Base-by-base conservation (phyloP, 2,888 invertebrate species). In the Volucella zonaria region DNA sequence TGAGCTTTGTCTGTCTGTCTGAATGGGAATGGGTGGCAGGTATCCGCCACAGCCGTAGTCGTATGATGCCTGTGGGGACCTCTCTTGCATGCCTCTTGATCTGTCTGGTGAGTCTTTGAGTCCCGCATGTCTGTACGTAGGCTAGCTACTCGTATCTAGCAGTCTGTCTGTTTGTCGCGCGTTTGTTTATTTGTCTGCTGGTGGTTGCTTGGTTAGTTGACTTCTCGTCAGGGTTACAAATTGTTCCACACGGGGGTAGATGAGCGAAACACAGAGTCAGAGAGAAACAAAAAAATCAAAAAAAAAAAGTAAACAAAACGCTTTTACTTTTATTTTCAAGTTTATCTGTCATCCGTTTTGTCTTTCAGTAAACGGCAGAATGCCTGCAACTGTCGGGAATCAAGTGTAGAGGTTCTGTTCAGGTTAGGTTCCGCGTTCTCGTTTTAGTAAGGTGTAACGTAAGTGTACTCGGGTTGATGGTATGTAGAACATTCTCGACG, bases 261-360 rank as follows among this genome's bases (percentile, higher is more conserved):
- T 31, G 31, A 31, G 6, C 31, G 6, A 31, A 31, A 31, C 4
- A 31, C 31, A 31, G 45, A 61, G 38, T 23, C 59, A 40, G 42
- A 4, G 43, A 49, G 10, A 42, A 11, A 49, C 0, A 23, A 43
- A 23, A n/a, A 61, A 45, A 52, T 40, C 51, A 18, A 49, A 43
- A 68, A 43, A n/a, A 68, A 40, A 56, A 64, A 10, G 54, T 12
- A 73, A 73, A 82, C 62, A 83, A 71, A 61, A 74, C 75, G 75
- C 75, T 85, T 85, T 81, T 81, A 77, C 81, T 81, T 85, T 85
- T 85, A 73, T 81, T 85, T 85, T 85, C 81, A 85, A 76, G 85
- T 81, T 68, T 81, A 76, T 81, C 76, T 68, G 71, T 70, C 66
- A 61, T 59, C 76, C 71, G 40, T 75, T 71, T 67, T 83, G 66